Percentiles rank a stretch among this genome's conserved stretches.
Evolutionary conservation across 2,888 invertebrate genomes (phyloP).

Genomic region (Drosophila kuntzei): DNA sequence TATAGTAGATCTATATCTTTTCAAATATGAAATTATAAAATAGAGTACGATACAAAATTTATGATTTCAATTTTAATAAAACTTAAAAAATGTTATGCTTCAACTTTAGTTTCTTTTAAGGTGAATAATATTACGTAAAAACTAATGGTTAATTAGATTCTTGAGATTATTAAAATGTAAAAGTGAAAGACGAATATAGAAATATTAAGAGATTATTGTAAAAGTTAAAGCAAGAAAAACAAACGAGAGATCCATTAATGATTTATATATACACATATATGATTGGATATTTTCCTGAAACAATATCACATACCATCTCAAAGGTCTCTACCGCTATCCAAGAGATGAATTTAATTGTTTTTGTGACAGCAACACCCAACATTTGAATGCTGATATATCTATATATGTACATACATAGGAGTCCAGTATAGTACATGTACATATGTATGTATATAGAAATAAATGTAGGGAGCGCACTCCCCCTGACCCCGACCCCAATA

Average conservation of each 20-base stretch:
- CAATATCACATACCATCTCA: not conserved
- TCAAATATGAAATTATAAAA: too few species aligned
- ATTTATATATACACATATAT: not conserved
- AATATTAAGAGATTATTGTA: too few species aligned
- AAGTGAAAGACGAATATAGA: not conserved
- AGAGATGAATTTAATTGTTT: constrained; percentile 1
- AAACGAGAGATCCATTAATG: not conserved
- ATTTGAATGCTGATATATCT: constrained; percentile 8
- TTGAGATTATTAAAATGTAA: not conserved
- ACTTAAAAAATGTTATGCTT: too few species aligned
- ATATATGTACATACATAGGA: not conserved
- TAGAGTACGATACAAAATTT: too few species aligned
- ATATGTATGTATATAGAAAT: not conserved
- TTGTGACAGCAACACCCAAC: not conserved
- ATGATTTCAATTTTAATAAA: too few species aligned
- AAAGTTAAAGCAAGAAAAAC: not conserved
- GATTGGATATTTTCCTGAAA: not conserved
- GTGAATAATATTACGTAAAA: too few species aligned
- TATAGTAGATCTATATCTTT: too few species aligned
- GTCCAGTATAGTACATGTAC: not conserved
- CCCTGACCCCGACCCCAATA: constrained; percentile 47
- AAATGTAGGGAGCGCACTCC: constrained; percentile 5
- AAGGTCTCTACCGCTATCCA: not conserved
- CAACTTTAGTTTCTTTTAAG: too few species aligned
- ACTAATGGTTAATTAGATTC: too few species aligned